Evolutionary conservation across 1,140 invertebrate species (phyloP).

Genomic region (Drosophila takahashii): DNA sequence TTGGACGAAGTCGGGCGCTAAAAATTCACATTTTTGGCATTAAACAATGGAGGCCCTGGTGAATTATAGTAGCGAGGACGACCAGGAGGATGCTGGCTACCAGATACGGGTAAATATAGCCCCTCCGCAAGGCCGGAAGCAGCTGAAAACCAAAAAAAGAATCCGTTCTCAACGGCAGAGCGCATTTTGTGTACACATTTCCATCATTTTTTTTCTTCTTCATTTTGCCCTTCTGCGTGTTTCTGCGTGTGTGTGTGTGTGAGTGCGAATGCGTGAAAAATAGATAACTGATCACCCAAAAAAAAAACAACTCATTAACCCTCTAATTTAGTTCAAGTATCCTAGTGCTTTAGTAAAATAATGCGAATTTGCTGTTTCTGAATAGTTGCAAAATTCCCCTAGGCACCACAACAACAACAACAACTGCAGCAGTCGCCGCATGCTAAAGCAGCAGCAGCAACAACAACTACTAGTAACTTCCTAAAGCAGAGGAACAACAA

Average conservation of each 20-base stretch:
- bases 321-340: conserved; percentile 51
- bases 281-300: conserved; percentile 10
- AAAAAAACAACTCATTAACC: neutral
- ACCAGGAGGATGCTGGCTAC: conserved; percentile 85
- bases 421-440: conserved; percentile 11
- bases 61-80: conserved; percentile 88
- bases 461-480: conserved; percentile 12
- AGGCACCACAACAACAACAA: conserved; percentile 69
- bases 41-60: conserved; percentile 86
- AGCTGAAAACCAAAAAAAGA: conserved; percentile 20
- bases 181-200: conserved; percentile 60
- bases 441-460: conserved; percentile 4
- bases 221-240: conserved; percentile 11
- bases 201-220: conserved; percentile 24
- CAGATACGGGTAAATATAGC: conserved; percentile 80
- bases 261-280: conserved; percentile 20
- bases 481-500: conserved; percentile 47
- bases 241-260: conserved; percentile 21
- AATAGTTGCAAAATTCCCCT: conserved; percentile 84
- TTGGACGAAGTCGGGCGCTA: conserved; percentile 7
- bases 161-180: conserved; percentile 21
- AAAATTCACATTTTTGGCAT: neutral
- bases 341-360: conserved; percentile 80
- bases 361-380: conserved; percentile 84
- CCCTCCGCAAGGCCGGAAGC: neutral